Evolutionary conservation across 1,140 invertebrate species (phyloP).

Genomic region (Sarcophaga peregrina): DNA sequence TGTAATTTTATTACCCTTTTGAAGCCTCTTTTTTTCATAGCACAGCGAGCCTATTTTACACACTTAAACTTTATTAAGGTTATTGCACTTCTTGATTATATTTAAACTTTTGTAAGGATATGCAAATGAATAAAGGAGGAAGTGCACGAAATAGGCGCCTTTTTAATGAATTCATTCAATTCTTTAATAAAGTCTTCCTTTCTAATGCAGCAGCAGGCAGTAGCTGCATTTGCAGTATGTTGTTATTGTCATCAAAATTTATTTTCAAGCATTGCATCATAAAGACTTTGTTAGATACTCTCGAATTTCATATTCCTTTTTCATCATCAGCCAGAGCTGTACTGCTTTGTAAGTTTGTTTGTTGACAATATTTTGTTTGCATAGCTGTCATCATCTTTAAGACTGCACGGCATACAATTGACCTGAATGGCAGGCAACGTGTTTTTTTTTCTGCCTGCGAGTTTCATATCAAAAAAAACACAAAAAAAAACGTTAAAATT

Average conservation of each 20-base stretch:
- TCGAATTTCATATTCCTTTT: not conserved
- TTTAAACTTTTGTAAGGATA: no score
- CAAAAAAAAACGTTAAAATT: not conserved
- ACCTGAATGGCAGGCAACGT: conserved; percentile 6
- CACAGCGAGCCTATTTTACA: no score
- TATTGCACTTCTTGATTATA: no score
- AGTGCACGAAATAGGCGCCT: no score
- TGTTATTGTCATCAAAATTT: conserved; percentile 18
- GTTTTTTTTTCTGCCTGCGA: conserved; percentile 34
- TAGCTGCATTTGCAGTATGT: not conserved
- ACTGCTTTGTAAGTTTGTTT: conserved; percentile 10
- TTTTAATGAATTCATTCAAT: no score
- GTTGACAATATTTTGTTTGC: conserved; percentile 30
- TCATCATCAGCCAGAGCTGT: not conserved
- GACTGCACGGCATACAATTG: conserved; percentile 39
- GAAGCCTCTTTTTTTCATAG: no score
- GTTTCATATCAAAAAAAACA: no score
- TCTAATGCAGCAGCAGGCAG: not conserved
- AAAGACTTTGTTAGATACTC: not conserved
- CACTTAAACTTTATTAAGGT: no score
- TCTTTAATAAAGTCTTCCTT: no score
- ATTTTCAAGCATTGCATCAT: not conserved
- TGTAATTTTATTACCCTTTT: no score
- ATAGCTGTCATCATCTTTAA: not conserved
- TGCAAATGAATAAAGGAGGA: no score